Evolutionary conservation across 2,888 invertebrate species (phyloP).

Genomic region (Steromphala cineraria): DNA sequence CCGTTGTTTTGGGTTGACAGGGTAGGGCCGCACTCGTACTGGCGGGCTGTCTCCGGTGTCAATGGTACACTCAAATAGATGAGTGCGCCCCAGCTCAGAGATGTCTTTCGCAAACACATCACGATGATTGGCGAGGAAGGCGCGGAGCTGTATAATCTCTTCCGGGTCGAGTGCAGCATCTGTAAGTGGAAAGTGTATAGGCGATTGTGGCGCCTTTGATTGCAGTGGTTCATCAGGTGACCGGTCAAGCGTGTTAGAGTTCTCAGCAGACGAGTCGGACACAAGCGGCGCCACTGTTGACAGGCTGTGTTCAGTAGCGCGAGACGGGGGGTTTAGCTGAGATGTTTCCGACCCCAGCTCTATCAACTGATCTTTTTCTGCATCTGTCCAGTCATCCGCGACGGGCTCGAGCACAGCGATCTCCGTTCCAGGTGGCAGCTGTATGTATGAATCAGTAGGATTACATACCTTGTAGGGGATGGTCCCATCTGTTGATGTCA

Average conservation of each 20-base stretch:
- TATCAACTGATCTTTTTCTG: too few relatives aligned
- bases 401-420: conserved; percentile 27
- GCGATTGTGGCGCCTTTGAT: not conserved
- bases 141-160: not conserved
- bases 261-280: too few relatives aligned
- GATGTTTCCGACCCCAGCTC: too few relatives aligned
- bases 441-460: conserved; percentile 29
- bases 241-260: too few relatives aligned
- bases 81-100: conserved; percentile 34
- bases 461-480: conserved; percentile 27
- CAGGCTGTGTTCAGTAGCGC: too few relatives aligned
- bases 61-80: conserved; percentile 35
- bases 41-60: conserved; percentile 39
- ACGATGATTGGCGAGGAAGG: not conserved
- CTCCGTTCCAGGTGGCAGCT: conserved; percentile 26
- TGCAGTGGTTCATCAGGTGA: too few relatives aligned
- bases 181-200: conserved; percentile 18
- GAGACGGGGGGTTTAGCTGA: too few relatives aligned
- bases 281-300: too few relatives aligned
- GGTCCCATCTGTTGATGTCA: not conserved
- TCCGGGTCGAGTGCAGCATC: conserved; percentile 2
- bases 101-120: conserved; percentile 29
- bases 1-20: conserved; percentile 28
- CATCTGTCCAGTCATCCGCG: not conserved
- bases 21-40: conserved; percentile 27